A percentile compares a stretch with the other conserved stretches of the same genome.
Evolutionary conservation across 2,888 invertebrate species (phyloP).

Genomic region (Ptychoptera albimana): DNA sequence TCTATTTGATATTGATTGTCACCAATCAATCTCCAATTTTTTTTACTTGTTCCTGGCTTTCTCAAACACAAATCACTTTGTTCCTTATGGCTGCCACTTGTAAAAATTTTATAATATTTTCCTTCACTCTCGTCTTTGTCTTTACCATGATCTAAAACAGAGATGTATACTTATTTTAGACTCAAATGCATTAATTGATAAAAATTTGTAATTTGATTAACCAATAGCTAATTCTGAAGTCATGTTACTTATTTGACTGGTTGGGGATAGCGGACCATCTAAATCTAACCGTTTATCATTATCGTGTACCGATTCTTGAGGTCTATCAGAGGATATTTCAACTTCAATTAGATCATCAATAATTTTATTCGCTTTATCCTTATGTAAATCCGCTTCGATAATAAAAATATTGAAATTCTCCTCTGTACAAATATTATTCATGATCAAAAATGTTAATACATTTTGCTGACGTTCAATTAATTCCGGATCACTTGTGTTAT

Average conservation of each 20-base stretch:
- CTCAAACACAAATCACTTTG: background rate
- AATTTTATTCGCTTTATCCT: conserved; percentile 23
- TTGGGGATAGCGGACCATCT: conserved; percentile 28
- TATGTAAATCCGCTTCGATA: conserved; percentile 24
- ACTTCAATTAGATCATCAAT: conserved; percentile 17
- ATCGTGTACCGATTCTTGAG: background rate
- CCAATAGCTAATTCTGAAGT: conserved; percentile 31
- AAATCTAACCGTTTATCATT: background rate
- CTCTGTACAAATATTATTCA: conserved; percentile 26
- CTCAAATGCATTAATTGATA: background rate
- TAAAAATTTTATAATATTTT: conserved; percentile 34
- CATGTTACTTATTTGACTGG: conserved; percentile 34
- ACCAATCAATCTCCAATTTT: conserved; percentile 16
- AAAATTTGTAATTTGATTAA: conserved; percentile 26
- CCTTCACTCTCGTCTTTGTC: conserved; percentile 3
- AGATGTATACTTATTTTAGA: background rate
- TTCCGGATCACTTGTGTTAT: conserved; percentile 21
- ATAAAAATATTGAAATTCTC: conserved; percentile 27
- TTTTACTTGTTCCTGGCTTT: background rate
- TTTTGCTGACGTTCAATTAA: conserved; percentile 23
- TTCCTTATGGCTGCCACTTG: conserved; percentile 3
- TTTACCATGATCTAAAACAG: background rate
- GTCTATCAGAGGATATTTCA: background rate
- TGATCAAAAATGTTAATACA: conserved; percentile 24
- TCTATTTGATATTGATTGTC: conserved; percentile 61